These are phyloP conservation scores for Hippocampus abdominalis DNA, from an alignment of 2,113 vertebrate genomes.

Conservation along the genomic window DNA sequence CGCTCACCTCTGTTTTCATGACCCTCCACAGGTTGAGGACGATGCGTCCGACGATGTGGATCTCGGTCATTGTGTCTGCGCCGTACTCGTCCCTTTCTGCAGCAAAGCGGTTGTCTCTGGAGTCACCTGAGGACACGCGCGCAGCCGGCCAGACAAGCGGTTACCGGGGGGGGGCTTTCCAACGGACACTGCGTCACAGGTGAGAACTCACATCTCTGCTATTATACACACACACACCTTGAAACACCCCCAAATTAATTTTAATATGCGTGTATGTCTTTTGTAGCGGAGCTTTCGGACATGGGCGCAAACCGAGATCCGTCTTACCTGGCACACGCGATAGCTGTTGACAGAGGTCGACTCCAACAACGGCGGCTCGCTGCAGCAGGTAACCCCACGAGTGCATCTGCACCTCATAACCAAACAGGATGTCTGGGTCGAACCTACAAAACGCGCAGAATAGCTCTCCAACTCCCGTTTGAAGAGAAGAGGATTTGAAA, in stretches of 20 bases:
- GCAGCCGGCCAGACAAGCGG: conserved; percentile 26
- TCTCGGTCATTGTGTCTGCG: conserved; percentile 91
- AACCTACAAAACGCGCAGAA: conserved; percentile 73
- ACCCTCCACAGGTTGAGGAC: conserved; percentile 94
- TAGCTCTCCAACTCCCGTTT: not conserved
- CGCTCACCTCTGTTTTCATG: conserved; percentile 92
- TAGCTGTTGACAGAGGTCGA: conserved; percentile 89
- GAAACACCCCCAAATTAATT: not conserved
- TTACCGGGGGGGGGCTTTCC: conserved; percentile 14
- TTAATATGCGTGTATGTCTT: no score
- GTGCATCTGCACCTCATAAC: conserved; percentile 96
- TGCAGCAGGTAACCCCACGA: conserved; percentile 98
- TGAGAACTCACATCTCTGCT: not conserved
- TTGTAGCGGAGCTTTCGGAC: no score
- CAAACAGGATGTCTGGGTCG: conserved; percentile 94
- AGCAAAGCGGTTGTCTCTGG: conserved; percentile 85
- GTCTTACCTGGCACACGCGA: conserved; percentile 89
- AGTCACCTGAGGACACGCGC: conserved; percentile 77
- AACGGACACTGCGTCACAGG: not conserved
- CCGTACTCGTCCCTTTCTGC: conserved; percentile 90
- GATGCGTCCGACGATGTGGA: conserved; percentile 88
- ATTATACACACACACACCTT: no score
- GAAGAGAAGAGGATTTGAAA: not conserved
- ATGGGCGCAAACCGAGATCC: not conserved
- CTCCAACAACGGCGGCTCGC: conserved; percentile 80